phyloP scores from a whole-genome alignment of 2,888 invertebrate genomes.

The Eupsilia transversa region DNA sequence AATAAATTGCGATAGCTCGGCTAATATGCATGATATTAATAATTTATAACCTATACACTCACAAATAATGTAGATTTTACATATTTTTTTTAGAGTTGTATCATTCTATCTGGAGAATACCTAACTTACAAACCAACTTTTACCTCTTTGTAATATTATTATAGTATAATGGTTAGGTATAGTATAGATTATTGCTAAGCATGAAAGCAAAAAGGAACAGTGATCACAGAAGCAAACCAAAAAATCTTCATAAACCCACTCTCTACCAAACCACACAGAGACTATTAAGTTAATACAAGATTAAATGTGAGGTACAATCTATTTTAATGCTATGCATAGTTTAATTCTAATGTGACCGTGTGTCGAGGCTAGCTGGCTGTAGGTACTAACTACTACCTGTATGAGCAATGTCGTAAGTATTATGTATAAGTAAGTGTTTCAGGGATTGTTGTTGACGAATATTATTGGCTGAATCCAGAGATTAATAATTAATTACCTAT shows the following conservation, averaged over 20 bases:
- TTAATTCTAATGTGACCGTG: constrained; percentile 49
- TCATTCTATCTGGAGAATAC: too few species aligned
- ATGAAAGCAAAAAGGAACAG: neutral
- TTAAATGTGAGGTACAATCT: constrained; percentile 29
- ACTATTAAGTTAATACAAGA: neutral
- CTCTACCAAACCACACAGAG: neutral
- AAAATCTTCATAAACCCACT: neutral
- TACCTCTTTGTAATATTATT: too few species aligned
- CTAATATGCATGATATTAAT: too few species aligned
- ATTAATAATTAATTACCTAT: too few species aligned
- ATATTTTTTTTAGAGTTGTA: too few species aligned
- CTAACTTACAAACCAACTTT: too few species aligned
- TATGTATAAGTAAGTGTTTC: constrained; percentile 27
- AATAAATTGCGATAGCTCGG: too few species aligned
- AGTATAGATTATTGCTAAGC: too few species aligned
- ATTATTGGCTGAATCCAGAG: neutral
- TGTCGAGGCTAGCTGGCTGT: constrained; percentile 39
- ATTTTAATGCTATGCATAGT: constrained; percentile 46
- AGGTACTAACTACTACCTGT: constrained; percentile 33
- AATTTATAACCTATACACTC: too few species aligned
- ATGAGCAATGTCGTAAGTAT: constrained; percentile 29
- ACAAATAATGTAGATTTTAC: too few species aligned
- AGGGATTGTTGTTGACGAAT: constrained; percentile 16
- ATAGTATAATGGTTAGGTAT: too few species aligned
- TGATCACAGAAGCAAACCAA: neutral